Evolutionary conservation across 2,113 vertebrate species (phyloP), one percentile per base, ranked within the genome.

Genomic region (Gila orcuttii): DNA sequence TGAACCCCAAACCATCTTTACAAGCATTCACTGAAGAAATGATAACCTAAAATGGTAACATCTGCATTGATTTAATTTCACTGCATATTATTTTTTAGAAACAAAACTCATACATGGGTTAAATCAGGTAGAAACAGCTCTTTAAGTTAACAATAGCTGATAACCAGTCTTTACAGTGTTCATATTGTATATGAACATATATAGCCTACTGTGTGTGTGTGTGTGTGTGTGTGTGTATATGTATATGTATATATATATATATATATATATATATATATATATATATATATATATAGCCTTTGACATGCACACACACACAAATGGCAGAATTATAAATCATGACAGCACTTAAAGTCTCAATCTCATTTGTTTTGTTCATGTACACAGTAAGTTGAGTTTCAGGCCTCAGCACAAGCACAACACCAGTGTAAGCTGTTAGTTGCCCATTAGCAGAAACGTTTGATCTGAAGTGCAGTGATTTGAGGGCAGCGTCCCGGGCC

Each of bases 1-100:
- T 89, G 87, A 83, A 89, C 83, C 84, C 87, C 86, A 86, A 1
- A 84, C 87, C 86, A 86, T 21, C 12, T 33, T 33, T 55, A 31
- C 25, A 77, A 21, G 74, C 83, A 88, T 82, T 87, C 6, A 7
- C 33, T 21, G 33, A 39, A 69, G 33, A 39, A 4, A 19, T 36
- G 64, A 15, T 9, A 64, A 6, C 45, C 10, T 47, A 13, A 47
- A 12, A 21, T 21, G 52, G 47, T 15, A 50, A 50, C 47, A 50
- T 13, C 52, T 55, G 1, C n/a, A 19, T 19, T 55, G 52, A 55
- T 55, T 55, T 55, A 19, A 19, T 55, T 55, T 55, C 52, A 55
- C 17, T 55, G 52, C 52, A 55, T 19, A 55, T 19, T 55, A 0
- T 2, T 19, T 19, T 55, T 55, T 55, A 55, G 5, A 15, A 52